phyloP scores from a whole-genome alignment of 2,113 vertebrate genomes.

The Apteryx mantelli region DNA sequence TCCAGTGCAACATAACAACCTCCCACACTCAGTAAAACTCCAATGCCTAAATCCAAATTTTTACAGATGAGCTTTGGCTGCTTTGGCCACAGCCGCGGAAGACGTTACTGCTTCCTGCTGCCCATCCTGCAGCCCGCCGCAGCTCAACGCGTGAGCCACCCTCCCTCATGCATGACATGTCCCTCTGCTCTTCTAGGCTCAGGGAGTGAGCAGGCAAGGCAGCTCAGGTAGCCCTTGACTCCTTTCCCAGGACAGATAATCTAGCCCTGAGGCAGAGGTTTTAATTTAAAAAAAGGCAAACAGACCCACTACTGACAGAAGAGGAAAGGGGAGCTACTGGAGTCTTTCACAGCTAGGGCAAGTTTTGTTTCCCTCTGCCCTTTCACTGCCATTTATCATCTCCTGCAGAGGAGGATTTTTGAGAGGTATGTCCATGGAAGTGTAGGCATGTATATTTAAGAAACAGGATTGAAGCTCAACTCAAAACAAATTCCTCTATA shows the following conservation, averaged over 20 bases:
- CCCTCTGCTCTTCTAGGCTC: too few species aligned
- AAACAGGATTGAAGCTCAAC: neutral
- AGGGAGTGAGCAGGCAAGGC: too few species aligned
- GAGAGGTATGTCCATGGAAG: neutral
- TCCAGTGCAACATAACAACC: fast-evolving
- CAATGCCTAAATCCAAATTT: fast-evolving
- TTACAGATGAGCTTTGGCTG: neutral
- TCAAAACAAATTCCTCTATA: neutral
- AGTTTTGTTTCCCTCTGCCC: neutral
- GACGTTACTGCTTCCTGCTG: neutral
- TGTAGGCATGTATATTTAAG: fast-evolving
- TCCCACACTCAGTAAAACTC: neutral
- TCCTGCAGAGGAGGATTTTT: neutral
- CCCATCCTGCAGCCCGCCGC: neutral
- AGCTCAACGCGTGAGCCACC: too few species aligned
- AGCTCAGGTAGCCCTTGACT: too few species aligned
- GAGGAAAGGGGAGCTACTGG: neutral
- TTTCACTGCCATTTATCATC: neutral
- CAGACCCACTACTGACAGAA: neutral
- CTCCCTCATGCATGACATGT: too few species aligned
- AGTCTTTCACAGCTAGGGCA: neutral
- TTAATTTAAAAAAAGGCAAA: too few species aligned
- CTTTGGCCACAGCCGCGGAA: neutral
- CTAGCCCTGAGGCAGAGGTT: too few species aligned
- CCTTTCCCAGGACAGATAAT: too few species aligned